Base-by-base conservation (phyloP, 2,888 invertebrate genomes). In the Chamaedrilus cognettii region DNA sequence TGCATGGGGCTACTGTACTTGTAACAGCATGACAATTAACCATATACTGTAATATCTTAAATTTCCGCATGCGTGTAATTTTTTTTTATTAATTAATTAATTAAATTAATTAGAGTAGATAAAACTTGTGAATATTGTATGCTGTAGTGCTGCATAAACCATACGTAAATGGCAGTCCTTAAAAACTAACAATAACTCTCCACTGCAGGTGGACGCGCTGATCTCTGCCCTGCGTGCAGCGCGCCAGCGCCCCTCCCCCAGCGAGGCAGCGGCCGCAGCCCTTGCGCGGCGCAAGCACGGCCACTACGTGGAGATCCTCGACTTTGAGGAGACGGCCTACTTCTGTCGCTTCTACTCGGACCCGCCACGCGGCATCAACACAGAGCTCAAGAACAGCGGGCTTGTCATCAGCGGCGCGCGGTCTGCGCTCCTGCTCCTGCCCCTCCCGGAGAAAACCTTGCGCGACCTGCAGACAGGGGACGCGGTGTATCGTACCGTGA, bases 261-360 rank as follows among this genome's bases (percentile, higher is more conserved):
- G 34, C 26, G n/a, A n/a, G n/a, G 35, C 58, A 23, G 33, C 33
- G 15, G 34, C 49, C 15, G 57, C 50, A 62, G 51, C 33, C 2
- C 7, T 11, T 42, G 42, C 23, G 5, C 32, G 49, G n/a, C 59
- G 57, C 60, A 60, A 60, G 33, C 63, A 60, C 19, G 74, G 74
- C n/a, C 71, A 65, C 66, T 75, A 73, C 69, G 34, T 76, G 7
- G 76, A 76, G 67, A 73, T 76, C 33, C 60, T 76, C 23, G 76
- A 76, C 66, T 76, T 77, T 60, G 76, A 76, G 60, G 76, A 76
- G 66, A 71, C 76, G 19, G 76, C 76, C 7, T 76, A 74, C 61
- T 76, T 76, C 69, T 75, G 71, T 55, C 68, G 76, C 33, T 75
- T 76, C 66, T 76, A 76, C 64, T 74, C 72, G 2, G 72, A 71